A percentile compares a stretch with the other conserved stretches of the same genome.
These are phyloP conservation scores for Oceanites oceanicus DNA, from an alignment of 2,113 vertebrate species.

Conservation along the genomic window DNA sequence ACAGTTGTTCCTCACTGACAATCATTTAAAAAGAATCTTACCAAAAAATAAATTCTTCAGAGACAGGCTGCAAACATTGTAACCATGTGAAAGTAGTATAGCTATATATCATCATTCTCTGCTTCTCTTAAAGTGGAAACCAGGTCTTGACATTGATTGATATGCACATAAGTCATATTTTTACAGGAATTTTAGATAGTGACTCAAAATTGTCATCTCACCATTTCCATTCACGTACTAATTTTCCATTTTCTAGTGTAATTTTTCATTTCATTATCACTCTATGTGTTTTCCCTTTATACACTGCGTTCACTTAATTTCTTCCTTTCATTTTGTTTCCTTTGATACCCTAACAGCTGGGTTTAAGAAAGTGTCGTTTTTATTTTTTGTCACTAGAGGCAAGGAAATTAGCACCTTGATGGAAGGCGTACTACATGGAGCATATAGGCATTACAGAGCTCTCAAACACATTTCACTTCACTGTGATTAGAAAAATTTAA, in stretches of 20 bases:
- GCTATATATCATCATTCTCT: neutral
- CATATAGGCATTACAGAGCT: neutral
- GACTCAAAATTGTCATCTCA: neutral
- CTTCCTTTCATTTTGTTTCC: conserved; percentile 51
- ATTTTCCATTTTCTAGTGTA: conserved; percentile 56
- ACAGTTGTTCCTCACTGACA: neutral
- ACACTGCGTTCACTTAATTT: neutral
- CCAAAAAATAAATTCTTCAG: neutral
- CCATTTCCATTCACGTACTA: neutral
- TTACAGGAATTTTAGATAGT: neutral
- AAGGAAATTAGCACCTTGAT: conserved; percentile 69
- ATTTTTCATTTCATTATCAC: conserved; percentile 65
- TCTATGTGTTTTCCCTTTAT: conserved; percentile 17
- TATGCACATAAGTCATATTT: neutral
- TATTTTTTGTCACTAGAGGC: conserved; percentile 45
- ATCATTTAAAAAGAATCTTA: neutral
- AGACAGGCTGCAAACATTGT: neutral
- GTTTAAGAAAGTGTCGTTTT: conserved; percentile 38
- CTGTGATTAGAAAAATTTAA: conserved; percentile 50
- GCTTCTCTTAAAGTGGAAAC: neutral
- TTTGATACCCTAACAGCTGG: conserved; percentile 59
- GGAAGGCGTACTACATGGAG: neutral
- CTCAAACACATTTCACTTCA: conserved; percentile 22
- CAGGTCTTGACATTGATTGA: neutral
- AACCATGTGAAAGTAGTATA: neutral